Evolutionary conservation across 1,140 invertebrate species (phyloP).

Genomic region (Phymorhynchus buccinoides): DNA sequence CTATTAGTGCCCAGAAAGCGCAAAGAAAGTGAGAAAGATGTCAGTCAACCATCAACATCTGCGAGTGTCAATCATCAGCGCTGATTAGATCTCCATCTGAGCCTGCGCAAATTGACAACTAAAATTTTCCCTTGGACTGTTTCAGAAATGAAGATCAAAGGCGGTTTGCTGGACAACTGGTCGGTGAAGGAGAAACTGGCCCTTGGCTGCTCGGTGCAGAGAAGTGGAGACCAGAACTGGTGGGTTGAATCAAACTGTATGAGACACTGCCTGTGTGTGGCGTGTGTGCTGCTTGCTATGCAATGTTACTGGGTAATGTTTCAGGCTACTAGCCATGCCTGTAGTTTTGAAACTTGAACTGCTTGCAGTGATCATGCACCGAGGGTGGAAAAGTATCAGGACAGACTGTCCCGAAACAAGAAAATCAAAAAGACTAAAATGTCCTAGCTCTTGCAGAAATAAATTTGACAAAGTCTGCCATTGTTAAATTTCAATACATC

Average conservation of each 20-base stretch:
- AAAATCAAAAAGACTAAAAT: too few species aligned
- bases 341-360: not conserved
- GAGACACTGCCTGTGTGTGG: too few species aligned
- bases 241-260: constrained; percentile 51
- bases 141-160: constrained; percentile 78
- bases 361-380: not conserved
- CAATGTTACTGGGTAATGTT: not conserved
- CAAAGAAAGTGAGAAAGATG: too few species aligned
- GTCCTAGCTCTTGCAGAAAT: too few species aligned
- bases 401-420: too few species aligned
- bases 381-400: not conserved
- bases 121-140: constrained; percentile 33
- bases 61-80: too few species aligned
- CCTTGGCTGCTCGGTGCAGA: constrained; percentile 87
- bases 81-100: too few species aligned
- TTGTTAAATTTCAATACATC: too few species aligned
- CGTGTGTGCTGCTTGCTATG: not conserved
- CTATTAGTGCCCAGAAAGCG: too few species aligned
- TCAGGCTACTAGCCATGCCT: not conserved
- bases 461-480: too few species aligned
- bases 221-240: constrained; percentile 95
- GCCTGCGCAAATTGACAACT: not conserved
- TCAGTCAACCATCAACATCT: too few species aligned
- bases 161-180: constrained; percentile 86
- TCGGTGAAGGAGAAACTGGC: constrained; percentile 87